phyloP scores from a whole-genome alignment of 2,888 invertebrate genomes.

The Catocala fraxini region DNA sequence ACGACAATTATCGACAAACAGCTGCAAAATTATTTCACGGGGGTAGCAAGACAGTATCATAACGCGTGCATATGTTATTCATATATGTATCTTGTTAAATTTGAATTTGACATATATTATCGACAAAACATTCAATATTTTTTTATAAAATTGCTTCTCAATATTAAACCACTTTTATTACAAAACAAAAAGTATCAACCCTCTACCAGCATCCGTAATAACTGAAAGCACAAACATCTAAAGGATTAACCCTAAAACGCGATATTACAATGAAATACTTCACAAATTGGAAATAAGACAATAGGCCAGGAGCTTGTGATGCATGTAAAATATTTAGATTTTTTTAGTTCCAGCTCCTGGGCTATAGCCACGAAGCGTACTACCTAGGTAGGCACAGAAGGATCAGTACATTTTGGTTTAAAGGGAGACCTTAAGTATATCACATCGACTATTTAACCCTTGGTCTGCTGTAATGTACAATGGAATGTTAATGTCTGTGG shows the following conservation, averaged over 20 bases:
- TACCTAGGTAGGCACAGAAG: constrained; percentile 83
- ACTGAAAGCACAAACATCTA: constrained; percentile 58
- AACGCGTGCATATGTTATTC: no score
- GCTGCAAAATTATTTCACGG: no score
- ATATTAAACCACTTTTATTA: constrained; percentile 21
- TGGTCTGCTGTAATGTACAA: constrained; percentile 53
- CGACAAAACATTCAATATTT: no score
- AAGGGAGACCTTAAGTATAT: constrained; percentile 82
- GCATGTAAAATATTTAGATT: constrained; percentile 31
- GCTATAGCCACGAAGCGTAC: constrained; percentile 55
- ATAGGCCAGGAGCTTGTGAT: constrained; percentile 54
- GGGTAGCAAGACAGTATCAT: no score
- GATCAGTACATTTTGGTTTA: constrained; percentile 87
- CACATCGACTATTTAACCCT: constrained; percentile 80
- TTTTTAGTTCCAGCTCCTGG: constrained; percentile 46
- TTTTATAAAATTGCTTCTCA: not conserved
- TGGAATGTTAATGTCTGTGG: constrained; percentile 72
- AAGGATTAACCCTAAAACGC: constrained; percentile 49
- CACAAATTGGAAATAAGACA: constrained; percentile 60
- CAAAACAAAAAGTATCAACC: constrained; percentile 16
- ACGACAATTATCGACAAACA: no score
- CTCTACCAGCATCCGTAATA: constrained; percentile 17
- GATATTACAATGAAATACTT: constrained; percentile 60
- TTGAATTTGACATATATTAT: no score
- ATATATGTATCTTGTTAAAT: no score